Evolutionary conservation across 1,140 invertebrate species (phyloP).

Genomic region (Lordiphosa collinella): DNA sequence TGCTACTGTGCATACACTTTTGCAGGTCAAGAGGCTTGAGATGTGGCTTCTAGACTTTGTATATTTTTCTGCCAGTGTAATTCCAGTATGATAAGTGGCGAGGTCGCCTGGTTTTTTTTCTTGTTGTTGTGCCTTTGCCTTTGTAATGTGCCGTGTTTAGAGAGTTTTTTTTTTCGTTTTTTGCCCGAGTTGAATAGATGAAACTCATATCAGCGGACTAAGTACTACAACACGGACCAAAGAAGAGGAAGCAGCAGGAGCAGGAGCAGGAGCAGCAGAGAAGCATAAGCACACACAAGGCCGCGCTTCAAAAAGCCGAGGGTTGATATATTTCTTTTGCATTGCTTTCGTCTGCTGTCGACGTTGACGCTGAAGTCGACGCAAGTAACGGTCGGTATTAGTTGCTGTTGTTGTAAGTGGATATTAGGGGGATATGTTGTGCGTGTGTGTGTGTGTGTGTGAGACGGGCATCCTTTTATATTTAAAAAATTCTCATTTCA

Average conservation of each 20-base stretch:
- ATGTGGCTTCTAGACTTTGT: no score
- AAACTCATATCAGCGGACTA: constrained; percentile 53
- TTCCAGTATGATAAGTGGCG: constrained; percentile 42
- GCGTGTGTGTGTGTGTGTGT: constrained; percentile 28
- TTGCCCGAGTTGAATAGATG: constrained; percentile 48
- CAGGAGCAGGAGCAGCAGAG: constrained; percentile 11
- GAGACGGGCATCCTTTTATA: constrained; percentile 67
- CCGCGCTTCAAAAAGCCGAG: constrained; percentile 18
- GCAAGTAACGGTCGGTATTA: constrained; percentile 12
- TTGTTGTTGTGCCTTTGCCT: constrained; percentile 2
- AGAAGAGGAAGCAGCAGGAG: constrained; percentile 3
- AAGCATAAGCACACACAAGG: constrained; percentile 21
- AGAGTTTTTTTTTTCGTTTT: constrained; percentile 40
- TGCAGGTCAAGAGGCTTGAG: no score
- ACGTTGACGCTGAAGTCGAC: constrained; percentile 7
- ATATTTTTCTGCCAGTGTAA: constrained; percentile 17
- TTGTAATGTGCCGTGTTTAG: constrained; percentile 57
- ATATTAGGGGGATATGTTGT: constrained; percentile 37
- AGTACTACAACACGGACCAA: constrained; percentile 15
- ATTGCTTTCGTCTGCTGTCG: constrained; percentile 34
- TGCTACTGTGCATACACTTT: no score
- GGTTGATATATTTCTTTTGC: constrained; percentile 76
- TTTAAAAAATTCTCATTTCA: constrained; percentile 75
- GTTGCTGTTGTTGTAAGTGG: constrained; percentile 70
- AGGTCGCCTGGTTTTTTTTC: constrained; percentile 13